Conservation (phyloP, 2,113 vertebrate species). For the Crypturellus undulatus region DNA sequence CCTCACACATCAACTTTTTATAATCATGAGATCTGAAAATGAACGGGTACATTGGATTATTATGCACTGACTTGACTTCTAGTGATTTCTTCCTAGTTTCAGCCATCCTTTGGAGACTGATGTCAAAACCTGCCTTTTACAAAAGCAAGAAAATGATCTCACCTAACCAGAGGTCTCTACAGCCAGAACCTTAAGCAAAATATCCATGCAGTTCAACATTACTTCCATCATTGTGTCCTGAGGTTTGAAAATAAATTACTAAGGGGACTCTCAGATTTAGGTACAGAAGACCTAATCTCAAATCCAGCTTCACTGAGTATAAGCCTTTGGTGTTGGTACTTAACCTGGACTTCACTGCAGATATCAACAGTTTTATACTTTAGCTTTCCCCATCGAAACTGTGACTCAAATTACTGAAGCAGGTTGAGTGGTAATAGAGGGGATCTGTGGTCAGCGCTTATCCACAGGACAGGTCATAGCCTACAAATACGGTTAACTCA, state of each 20-base stretch:
- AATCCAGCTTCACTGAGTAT: neutral
- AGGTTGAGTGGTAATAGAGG: neutral
- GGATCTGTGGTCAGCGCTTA: neutral
- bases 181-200: neutral
- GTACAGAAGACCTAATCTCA: neutral
- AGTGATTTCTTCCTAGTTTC: neutral
- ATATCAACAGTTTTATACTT: neutral
- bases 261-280: neutral
- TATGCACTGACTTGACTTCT: constrained; percentile 44
- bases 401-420: neutral
- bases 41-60: constrained; percentile 51
- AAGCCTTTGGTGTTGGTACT: neutral
- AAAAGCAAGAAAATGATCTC: neutral
- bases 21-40: constrained; percentile 54
- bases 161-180: neutral
- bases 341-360: neutral
- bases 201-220: neutral
- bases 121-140: constrained; percentile 20
- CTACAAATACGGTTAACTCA: neutral
- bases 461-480: neutral
- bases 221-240: neutral
- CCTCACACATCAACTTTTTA: constrained; percentile 61
- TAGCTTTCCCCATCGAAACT: neutral
- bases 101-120: constrained; percentile 7
- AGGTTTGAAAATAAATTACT: neutral